Percentiles rank a stretch among this genome's conserved stretches.
These are phyloP conservation scores for Phragmatobia fuliginosa DNA, from an alignment of 2,888 invertebrate genomes.

Conservation along the genomic window DNA sequence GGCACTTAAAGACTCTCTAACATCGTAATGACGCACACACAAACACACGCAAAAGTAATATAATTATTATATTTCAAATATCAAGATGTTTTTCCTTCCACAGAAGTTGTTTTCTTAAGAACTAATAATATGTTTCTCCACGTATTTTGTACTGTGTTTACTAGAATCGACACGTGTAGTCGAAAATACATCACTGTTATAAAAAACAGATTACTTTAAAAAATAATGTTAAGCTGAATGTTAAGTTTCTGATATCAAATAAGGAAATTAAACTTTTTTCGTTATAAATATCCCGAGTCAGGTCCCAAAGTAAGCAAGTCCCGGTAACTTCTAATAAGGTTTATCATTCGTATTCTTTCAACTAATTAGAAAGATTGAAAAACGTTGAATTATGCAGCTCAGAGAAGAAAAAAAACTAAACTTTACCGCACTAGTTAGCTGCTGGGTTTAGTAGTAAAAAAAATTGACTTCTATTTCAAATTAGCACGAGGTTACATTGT, in stretches of 20 bases:
- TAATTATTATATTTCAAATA: no score
- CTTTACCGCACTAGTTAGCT: slow-evolving; percentile 13
- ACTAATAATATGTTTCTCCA: background rate
- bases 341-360: slow-evolving; percentile 18
- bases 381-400: slow-evolving; percentile 20
- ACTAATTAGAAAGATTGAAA: slow-evolving; percentile 28
- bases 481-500: background rate
- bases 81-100: no score
- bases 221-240: background rate
- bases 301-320: slow-evolving; percentile 8
- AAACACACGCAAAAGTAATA: no score
- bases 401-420: slow-evolving; percentile 17
- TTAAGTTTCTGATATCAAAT: background rate
- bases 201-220: background rate
- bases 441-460: slow-evolving; percentile 1
- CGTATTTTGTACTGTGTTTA: background rate
- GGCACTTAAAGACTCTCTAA: background rate
- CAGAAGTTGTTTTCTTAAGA: background rate
- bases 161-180: background rate
- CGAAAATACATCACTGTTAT: background rate
- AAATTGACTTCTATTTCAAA: slow-evolving; percentile 14
- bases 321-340: slow-evolving; percentile 16
- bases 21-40: no score
- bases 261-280: background rate
- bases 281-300: background rate